These are phyloP conservation scores for Falcaria lacertinaria DNA, from an alignment of 2,888 invertebrate species.

Conservation along the genomic window DNA sequence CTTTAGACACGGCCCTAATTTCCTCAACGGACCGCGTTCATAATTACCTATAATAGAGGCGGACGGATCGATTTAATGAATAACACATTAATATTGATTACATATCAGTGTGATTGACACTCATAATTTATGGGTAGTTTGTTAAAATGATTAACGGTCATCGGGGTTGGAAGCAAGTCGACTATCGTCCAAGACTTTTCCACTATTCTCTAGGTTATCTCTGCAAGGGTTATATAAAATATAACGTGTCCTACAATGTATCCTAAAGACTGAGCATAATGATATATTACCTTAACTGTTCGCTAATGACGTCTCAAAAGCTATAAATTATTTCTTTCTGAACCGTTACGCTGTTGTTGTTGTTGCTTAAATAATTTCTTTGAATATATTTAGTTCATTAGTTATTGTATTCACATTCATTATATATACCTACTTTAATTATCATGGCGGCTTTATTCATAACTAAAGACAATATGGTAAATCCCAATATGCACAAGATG, in stretches of 20 bases:
- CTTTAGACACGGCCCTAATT: neutral
- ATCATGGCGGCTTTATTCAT: too few species aligned
- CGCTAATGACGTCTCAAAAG: neutral
- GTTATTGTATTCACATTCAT: neutral
- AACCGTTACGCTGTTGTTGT: neutral
- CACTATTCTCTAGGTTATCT: slow-evolving; percentile 20
- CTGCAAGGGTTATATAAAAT: slow-evolving; percentile 12
- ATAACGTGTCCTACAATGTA: neutral
- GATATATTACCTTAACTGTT: neutral
- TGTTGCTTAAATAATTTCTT: neutral
- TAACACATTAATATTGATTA: slow-evolving; percentile 7
- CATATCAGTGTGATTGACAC: slow-evolving; percentile 17
- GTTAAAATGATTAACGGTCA: slow-evolving; percentile 19
- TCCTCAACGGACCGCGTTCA: neutral
- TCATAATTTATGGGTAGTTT: slow-evolving; percentile 14
- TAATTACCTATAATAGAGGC: neutral
- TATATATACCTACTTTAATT: too few species aligned
- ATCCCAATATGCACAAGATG: neutral
- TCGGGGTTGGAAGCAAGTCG: slow-evolving; percentile 22
- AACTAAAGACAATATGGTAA: neutral
- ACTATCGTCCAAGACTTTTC: slow-evolving; percentile 25
- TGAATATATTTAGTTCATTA: neutral
- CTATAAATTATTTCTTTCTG: neutral
- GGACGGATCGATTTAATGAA: neutral
- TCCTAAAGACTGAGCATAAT: slow-evolving; percentile 6